A percentile compares a stretch with the other conserved stretches of the same genome.
Conservation (phyloP, 2,113 vertebrate species). For the Poecilia latipinna region DNA sequence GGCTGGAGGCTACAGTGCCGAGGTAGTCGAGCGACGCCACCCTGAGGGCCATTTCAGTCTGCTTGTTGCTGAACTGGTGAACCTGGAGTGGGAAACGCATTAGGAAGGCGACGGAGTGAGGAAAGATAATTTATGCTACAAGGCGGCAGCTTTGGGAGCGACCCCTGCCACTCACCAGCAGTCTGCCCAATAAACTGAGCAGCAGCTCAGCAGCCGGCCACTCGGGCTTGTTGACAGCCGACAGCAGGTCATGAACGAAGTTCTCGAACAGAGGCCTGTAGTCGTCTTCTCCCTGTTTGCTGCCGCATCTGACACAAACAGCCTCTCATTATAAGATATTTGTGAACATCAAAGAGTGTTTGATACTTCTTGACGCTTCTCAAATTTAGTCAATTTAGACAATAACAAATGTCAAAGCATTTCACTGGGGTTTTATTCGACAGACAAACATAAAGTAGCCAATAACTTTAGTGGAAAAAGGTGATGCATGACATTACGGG, state of each 20-base stretch:
- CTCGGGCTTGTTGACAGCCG: conserved; percentile 96
- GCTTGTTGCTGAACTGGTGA: conserved; percentile 99
- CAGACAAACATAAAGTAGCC: too few relatives aligned
- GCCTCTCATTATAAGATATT: background rate
- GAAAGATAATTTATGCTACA: background rate
- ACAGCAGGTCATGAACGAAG: conserved; percentile 97
- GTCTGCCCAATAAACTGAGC: conserved; percentile 93
- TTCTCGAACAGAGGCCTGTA: conserved; percentile 98
- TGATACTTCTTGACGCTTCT: background rate
- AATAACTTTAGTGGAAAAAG: background rate
- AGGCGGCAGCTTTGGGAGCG: background rate
- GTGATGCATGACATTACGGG: background rate
- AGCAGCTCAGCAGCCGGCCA: conserved; percentile 97
- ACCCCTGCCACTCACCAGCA: conserved; percentile 84
- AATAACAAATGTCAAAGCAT: background rate
- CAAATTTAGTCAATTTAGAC: background rate
- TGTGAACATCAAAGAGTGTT: background rate
- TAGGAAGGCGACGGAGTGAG: background rate
- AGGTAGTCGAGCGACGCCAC: conserved; percentile 98
- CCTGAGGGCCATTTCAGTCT: conserved; percentile 97
- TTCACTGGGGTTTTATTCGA: background rate
- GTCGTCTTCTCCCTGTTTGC: conserved; percentile 98
- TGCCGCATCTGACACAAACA: conserved; percentile 88
- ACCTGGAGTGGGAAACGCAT: conserved; percentile 79
- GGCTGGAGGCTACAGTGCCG: conserved; percentile 93